These are phyloP conservation scores for Taenioides sp. DNA, from an alignment of 2,797 vertebrate species.

Conservation along the genomic window DNA sequence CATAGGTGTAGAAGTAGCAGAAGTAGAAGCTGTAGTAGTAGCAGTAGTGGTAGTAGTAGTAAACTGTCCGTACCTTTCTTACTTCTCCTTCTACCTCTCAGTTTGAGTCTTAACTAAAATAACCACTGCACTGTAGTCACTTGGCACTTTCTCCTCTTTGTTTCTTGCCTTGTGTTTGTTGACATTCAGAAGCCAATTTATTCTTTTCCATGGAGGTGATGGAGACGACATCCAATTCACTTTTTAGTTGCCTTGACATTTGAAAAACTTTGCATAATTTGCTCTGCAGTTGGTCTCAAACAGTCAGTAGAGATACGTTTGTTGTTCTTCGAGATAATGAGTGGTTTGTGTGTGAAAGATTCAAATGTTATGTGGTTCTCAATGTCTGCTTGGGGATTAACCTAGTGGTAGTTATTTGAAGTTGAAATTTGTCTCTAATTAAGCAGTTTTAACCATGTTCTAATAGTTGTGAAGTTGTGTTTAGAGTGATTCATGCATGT, in stretches of 20 bases:
- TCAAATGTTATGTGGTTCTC: not conserved
- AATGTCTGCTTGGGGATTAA: not conserved
- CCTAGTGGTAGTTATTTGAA: not conserved
- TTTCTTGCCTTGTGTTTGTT: constrained; percentile 33
- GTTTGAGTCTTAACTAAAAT: constrained; percentile 20
- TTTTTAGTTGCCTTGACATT: constrained; percentile 48
- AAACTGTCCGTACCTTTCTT: not conserved
- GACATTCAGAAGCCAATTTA: constrained; percentile 51
- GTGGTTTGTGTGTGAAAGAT: not conserved
- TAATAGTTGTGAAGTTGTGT: no score
- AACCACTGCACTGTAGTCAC: constrained; percentile 6
- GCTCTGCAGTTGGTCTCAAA: constrained; percentile 22
- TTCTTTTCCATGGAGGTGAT: constrained; percentile 23
- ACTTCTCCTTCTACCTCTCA: constrained; percentile 21
- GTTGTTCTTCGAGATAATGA: not conserved
- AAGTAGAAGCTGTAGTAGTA: not conserved
- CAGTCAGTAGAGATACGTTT: not conserved
- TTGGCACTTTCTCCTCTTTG: constrained; percentile 14
- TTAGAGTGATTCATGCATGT: no score
- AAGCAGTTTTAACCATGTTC: not conserved
- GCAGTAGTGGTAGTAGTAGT: not conserved
- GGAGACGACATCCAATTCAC: constrained; percentile 32
- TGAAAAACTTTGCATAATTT: constrained; percentile 29
- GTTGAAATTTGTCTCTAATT: not conserved
- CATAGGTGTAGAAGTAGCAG: no score